Base-by-base conservation (phyloP, 2,797 vertebrate species). In the Choloepus didactylus region DNA sequence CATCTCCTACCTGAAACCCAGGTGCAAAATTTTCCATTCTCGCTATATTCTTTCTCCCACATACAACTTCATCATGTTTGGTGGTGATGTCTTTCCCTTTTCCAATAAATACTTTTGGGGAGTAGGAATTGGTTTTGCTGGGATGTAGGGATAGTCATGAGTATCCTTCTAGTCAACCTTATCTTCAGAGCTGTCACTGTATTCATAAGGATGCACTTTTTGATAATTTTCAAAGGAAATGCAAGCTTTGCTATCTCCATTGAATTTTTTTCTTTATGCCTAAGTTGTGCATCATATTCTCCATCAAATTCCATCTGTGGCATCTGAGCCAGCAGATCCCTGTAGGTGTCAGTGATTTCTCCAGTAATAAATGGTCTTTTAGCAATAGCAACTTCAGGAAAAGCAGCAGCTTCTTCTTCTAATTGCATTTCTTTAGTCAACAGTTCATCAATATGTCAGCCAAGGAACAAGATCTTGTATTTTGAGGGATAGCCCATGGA, bases 91-190 rank as follows among this genome's bases (percentile, higher is more conserved):
- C 99, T 98, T 99, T 99, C 94, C 99, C 99, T 98, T 99, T 99
- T 87, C 99, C 99, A 27, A 96, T 97, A 97, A 99, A 51, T 99
- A 99, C 92, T 98, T 99, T 97, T 98, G 99, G 0, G 99, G 99
- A 11, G 98, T 99, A 14, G 98, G 98, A 97, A 98, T 99, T 80
- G 99, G 99, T 96, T 99, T 99, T 96, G 98, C 99, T 94, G 99
- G 98, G 98, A 98, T 98, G 73, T 99, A 99, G 15, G 99, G 99
- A 97, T 99, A 99, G 23, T 99, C 98, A 23, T 98, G 98, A 0
- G 99, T 99, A 98, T 99, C 99, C 97, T 99, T 99, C 99, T 99
- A 99, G 97, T 99, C 99, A 51, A 99, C 99, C 97, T 99, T 99
- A 82, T 99, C 99, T 97, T 99, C 99, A 0, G 99, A 99, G 98